Conservation (phyloP, 2,888 invertebrate species). For the Platynereis dumerilii region DNA sequence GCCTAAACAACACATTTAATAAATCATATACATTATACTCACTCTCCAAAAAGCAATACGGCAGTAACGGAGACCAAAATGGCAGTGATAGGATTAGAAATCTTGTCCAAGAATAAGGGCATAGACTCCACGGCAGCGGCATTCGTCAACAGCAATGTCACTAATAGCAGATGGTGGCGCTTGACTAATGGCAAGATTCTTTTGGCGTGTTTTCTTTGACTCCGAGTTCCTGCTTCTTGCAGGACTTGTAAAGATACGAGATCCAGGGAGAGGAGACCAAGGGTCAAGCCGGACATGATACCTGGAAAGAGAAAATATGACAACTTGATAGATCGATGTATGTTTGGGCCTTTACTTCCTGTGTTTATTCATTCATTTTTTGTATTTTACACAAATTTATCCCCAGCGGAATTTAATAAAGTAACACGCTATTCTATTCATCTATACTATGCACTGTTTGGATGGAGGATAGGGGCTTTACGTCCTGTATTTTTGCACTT, state of each 20-base stretch:
- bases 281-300: constrained; percentile 61
- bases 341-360: too few relatives aligned
- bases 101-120: constrained; percentile 60
- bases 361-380: too few relatives aligned
- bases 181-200: constrained; percentile 58
- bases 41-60: constrained; percentile 63
- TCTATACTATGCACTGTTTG: too few relatives aligned
- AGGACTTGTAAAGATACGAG: constrained; percentile 54
- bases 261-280: constrained; percentile 61
- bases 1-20: too few relatives aligned
- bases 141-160: constrained; percentile 60
- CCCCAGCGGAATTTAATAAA: too few relatives aligned
- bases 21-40: too few relatives aligned
- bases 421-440: too few relatives aligned
- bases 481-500: too few relatives aligned
- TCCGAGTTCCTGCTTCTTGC: constrained; percentile 53
- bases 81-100: constrained; percentile 58
- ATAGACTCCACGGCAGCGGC: constrained; percentile 61
- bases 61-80: constrained; percentile 59
- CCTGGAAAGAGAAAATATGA: constrained; percentile 50
- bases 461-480: too few relatives aligned
- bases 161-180: constrained; percentile 58
- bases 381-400: too few relatives aligned
- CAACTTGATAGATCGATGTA: too few relatives aligned
- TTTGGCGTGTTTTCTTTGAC: constrained; percentile 53